Percentiles rank a stretch among this genome's conserved stretches.
Evolutionary conservation across 2,888 invertebrate species (phyloP).

Genomic region (Thalpophila matura): DNA sequence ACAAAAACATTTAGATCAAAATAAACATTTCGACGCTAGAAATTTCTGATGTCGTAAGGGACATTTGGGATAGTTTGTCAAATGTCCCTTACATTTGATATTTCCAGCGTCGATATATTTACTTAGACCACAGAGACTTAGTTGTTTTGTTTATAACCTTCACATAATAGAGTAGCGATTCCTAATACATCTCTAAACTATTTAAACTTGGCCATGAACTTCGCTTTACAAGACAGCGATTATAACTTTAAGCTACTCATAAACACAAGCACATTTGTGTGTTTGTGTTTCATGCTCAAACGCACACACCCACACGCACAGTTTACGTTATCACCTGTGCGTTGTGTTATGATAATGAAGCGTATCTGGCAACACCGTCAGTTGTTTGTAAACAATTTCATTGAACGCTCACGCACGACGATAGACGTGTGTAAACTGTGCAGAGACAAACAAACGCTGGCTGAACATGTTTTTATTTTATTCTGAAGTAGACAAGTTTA

Average conservation of each 20-base stretch:
- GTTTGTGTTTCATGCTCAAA: neutral
- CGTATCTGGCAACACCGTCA: constrained; percentile 57
- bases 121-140: neutral
- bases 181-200: constrained; percentile 17
- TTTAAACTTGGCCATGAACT: constrained; percentile 22
- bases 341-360: constrained; percentile 63
- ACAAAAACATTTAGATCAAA: constrained; percentile 20
- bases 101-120: no score
- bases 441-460: neutral
- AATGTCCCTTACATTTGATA: no score
- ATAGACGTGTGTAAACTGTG: constrained; percentile 23
- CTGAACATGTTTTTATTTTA: neutral
- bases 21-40: neutral
- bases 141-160: neutral
- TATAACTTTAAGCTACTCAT: constrained; percentile 15
- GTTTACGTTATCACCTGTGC: constrained; percentile 45
- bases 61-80: no score
- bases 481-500: neutral
- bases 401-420: constrained; percentile 54
- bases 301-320: constrained; percentile 9
- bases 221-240: constrained; percentile 14
- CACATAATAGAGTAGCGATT: neutral
- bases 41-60: no score
- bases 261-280: neutral
- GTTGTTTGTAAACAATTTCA: constrained; percentile 65